Evolutionary conservation across 2,888 invertebrate genomes (phyloP), one percentile per base, ranked within the genome.

Genomic region (Trissolcus brochymenae): DNA sequence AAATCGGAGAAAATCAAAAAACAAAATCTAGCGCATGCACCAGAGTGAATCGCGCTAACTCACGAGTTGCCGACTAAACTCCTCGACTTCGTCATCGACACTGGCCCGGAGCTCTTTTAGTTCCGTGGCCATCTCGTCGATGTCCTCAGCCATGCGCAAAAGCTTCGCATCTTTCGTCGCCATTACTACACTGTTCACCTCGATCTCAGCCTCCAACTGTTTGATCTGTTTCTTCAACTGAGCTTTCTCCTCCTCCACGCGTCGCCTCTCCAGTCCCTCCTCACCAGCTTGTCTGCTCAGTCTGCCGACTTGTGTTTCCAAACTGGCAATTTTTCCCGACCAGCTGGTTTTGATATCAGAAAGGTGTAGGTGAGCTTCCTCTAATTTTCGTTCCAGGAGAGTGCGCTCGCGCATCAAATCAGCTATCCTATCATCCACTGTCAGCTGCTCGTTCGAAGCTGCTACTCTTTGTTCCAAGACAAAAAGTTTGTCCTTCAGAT

Each of bases 281-380:
- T 95, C 96, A 46, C 94, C 96, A 40, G 95, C 95, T 88, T 95
- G 96, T 72, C 95, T 92, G 81, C 95, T 95, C 74, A 96, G 89
- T 76, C 96, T 92, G 82, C 94, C 95, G 78, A 94, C 94, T 92
- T 97, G 97, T n/a, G 95, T 95, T 88, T 97, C 97, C 49, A 97
- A 90, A 0, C 95, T 93, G 14, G 95, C 93, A 82, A 97, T 97
- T 88, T 96, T 96, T 13, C 95, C 95, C 84, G 96, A 96, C 97
- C 97, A 97, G 0, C 95, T 95, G 0, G 95, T 95, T 88, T 97
- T 97, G 80, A 97, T 95, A 84, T 97, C 96, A 0, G 95, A 94
- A 40, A 97, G 90, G 87, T 97, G 96, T 85, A 96, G 91, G 86
- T 96, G 94, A 0, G 96, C 93, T 85, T 97, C 97, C 82, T 95